Evolutionary conservation across 2,888 invertebrate species (phyloP).

Genomic region (Melanostoma scalare): DNA sequence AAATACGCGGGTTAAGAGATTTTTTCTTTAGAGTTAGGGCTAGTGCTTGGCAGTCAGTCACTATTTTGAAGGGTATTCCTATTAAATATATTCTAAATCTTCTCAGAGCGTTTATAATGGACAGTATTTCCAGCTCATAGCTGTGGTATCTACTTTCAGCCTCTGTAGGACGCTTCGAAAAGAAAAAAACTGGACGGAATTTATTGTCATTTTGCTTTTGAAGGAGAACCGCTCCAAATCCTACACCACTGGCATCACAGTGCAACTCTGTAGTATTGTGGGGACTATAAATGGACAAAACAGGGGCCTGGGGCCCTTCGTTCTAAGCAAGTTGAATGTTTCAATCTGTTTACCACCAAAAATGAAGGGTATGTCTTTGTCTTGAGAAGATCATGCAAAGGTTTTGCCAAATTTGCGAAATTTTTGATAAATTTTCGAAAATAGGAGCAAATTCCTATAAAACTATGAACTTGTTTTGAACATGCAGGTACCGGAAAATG

Average conservation of each 20-base stretch:
- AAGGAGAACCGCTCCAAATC: no score
- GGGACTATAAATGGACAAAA: conserved; percentile 8
- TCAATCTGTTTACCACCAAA: not conserved
- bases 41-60: conserved; percentile 28
- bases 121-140: conserved; percentile 75
- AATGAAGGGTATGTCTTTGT: not conserved
- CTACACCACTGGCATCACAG: conserved; percentile 6
- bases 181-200: no score
- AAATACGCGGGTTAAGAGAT: conserved; percentile 45
- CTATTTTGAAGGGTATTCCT: conserved; percentile 25
- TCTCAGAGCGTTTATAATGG: conserved; percentile 74
- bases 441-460: not conserved
- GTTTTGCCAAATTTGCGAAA: not conserved
- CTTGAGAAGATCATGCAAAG: conserved; percentile 1
- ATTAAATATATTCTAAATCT: conserved; percentile 39
- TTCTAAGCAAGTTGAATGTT: not conserved
- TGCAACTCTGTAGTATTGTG: not conserved
- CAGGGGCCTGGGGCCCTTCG: not conserved
- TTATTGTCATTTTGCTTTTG: no score
- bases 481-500: no score
- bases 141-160: conserved; percentile 74
- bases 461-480: not conserved
- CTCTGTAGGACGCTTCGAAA: no score
- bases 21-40: conserved; percentile 17
- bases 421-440: conserved; percentile 3